phyloP scores from a whole-genome alignment of 2,797 vertebrate species.

The Falco biarmicus region DNA sequence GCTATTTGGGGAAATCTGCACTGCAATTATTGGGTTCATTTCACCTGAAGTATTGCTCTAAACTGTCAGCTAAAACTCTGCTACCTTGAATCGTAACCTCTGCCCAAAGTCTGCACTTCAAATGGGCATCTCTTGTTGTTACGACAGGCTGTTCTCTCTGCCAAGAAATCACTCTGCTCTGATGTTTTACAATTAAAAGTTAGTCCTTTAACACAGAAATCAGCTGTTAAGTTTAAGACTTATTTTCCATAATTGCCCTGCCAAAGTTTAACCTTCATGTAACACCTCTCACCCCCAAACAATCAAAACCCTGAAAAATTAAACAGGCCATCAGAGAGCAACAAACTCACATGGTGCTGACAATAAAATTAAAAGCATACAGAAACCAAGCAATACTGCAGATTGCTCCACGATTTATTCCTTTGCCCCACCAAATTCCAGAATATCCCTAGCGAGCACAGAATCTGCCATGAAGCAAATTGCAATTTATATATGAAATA shows the following conservation, averaged over 20 bases:
- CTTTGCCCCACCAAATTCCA: neutral
- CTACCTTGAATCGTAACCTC: neutral
- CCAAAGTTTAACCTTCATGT: neutral
- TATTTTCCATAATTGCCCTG: neutral
- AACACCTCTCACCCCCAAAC: neutral
- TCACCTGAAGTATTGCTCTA: neutral
- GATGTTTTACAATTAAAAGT: neutral
- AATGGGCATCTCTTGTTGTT: neutral
- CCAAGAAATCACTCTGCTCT: neutral
- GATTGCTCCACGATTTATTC: neutral
- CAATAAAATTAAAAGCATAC: neutral
- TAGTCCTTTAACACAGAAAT: neutral
- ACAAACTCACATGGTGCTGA: neutral
- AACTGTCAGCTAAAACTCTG: neutral
- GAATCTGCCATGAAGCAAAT: neutral
- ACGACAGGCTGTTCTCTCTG: neutral
- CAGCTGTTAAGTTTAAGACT: neutral
- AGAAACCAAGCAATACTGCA: neutral
- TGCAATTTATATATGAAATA: neutral
- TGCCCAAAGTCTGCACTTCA: neutral
- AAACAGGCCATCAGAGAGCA: neutral
- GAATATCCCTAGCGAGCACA: neutral
- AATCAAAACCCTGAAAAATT: neutral
- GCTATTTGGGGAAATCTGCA: slow-evolving; percentile 29
- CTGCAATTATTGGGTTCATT: slow-evolving; percentile 30